Evolutionary conservation across 2,888 invertebrate species (phyloP).

Genomic region (Drosophila heteroneura): DNA sequence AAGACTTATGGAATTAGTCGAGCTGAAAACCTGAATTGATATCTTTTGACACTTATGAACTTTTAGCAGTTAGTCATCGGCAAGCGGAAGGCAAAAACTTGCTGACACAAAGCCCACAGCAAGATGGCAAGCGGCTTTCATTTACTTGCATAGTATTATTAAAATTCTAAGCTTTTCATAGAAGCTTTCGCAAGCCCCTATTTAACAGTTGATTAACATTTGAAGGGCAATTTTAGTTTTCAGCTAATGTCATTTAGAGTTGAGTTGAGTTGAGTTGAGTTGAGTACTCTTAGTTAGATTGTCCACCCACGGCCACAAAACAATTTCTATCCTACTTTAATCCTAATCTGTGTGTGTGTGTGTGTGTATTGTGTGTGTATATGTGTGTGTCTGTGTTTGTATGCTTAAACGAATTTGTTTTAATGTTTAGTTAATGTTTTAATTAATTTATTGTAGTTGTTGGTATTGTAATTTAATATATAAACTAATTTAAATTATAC

Average conservation of each 20-base stretch:
- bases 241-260: slow-evolving; percentile 35
- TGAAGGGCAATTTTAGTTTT: slow-evolving; percentile 14
- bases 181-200: neutral
- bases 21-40: neutral
- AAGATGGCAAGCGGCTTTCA: neutral
- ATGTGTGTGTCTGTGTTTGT: slow-evolving; percentile 15
- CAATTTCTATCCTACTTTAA: slow-evolving; percentile 44
- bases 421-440: slow-evolving; percentile 70
- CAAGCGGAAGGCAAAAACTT: neutral
- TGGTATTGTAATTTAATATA: slow-evolving; percentile 77
- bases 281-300: slow-evolving; percentile 42
- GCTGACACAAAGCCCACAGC: neutral
- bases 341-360: slow-evolving; percentile 30
- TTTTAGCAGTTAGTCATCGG: neutral
- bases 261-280: slow-evolving; percentile 5
- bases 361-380: slow-evolving; percentile 24
- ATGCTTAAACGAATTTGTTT: slow-evolving; percentile 60
- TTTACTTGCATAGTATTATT: neutral
- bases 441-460: slow-evolving; percentile 81
- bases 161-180: neutral
- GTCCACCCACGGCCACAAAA: slow-evolving; percentile 34
- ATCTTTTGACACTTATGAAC: neutral
- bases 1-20: neutral
- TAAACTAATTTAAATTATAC: slow-evolving; percentile 48
- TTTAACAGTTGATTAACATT: neutral